A percentile compares a stretch with the other conserved stretches of the same genome.
These are phyloP conservation scores for Lepidotrigona ventralis DNA, from an alignment of 1,140 invertebrate genomes.

Conservation along the genomic window DNA sequence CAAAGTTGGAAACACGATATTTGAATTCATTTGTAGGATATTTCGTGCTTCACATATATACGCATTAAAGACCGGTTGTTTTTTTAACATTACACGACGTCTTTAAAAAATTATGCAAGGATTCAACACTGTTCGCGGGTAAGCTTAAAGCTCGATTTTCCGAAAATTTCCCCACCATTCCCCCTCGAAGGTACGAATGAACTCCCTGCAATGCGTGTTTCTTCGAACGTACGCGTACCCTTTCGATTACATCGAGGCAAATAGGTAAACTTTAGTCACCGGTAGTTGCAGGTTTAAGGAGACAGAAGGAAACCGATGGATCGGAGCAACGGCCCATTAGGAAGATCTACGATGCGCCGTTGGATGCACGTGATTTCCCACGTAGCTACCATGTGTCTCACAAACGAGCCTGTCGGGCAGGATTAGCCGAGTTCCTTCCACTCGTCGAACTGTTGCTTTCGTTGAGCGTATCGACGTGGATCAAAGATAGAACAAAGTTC, in stretches of 20 bases:
- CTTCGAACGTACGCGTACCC: not conserved
- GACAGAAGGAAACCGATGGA: conserved; percentile 40
- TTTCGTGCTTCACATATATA: no score
- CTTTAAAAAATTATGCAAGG: no score
- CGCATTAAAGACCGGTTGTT: no score
- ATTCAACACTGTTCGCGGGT: no score
- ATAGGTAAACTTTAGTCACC: not conserved
- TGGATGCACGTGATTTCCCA: conserved; percentile 11
- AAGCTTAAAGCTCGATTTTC: no score
- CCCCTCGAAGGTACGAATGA: not conserved
- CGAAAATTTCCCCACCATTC: no score
- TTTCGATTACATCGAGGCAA: not conserved
- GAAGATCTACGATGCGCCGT: conserved; percentile 46
- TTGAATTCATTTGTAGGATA: no score
- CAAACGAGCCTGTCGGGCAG: not conserved
- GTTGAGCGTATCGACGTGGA: not conserved
- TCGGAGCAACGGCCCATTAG: conserved; percentile 44
- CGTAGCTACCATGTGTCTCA: not conserved
- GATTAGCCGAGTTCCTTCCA: not conserved
- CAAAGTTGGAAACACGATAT: no score
- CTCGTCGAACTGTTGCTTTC: not conserved
- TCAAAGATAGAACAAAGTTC: not conserved
- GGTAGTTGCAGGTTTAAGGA: not conserved
- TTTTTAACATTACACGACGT: no score
- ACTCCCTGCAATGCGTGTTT: not conserved